Evolutionary conservation across 2,888 invertebrate species (phyloP).

Genomic region (Belgica antarctica): DNA sequence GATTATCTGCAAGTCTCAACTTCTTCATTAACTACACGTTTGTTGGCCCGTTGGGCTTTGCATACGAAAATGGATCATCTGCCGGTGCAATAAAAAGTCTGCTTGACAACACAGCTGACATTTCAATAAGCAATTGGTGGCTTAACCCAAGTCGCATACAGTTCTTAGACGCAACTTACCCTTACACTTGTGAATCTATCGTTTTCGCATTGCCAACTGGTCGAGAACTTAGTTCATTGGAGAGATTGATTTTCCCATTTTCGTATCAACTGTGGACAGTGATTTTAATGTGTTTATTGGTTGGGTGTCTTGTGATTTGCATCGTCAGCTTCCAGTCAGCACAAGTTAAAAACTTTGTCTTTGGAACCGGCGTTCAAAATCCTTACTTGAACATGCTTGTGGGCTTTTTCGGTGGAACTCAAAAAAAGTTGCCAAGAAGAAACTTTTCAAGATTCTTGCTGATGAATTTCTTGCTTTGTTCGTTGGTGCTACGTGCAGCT

Average conservation of each 20-base stretch:
- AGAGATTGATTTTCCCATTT: neutral
- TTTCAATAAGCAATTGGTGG: neutral
- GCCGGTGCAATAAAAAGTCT: neutral
- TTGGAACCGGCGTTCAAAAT: neutral
- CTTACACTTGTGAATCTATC: neutral
- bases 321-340: neutral
- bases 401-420: neutral
- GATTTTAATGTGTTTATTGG: neutral
- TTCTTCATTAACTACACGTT: neutral
- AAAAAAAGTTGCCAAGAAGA: neutral
- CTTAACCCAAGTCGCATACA: slow-evolving; percentile 1
- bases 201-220: slow-evolving; percentile 6
- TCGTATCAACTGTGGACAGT: neutral
- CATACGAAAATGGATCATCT: neutral
- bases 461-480: neutral
- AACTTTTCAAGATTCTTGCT: slow-evolving; percentile 16
- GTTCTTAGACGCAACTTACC: neutral
- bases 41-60: neutral
- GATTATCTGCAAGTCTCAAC: neutral
- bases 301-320: neutral
- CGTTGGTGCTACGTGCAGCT: neutral
- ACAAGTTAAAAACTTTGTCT: neutral
- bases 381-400: neutral
- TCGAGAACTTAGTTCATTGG: neutral
- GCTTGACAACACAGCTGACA: neutral